These are phyloP conservation scores for Acrobasis suavella DNA, from an alignment of 2,888 invertebrate species.

Conservation along the genomic window DNA sequence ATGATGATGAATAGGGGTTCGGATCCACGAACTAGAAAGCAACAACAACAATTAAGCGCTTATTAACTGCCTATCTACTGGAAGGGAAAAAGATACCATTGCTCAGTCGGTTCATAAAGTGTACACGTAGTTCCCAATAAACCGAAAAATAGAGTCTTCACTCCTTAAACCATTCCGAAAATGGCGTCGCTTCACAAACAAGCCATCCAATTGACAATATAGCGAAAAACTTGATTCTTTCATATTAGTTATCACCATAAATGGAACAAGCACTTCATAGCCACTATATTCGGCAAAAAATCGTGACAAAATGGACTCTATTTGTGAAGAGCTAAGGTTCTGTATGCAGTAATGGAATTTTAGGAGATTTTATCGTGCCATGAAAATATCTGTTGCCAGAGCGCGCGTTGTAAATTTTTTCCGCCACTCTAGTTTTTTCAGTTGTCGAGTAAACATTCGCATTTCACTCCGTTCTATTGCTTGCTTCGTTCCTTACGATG, in stretches of 20 bases:
- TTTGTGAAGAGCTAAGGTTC: conserved; percentile 33
- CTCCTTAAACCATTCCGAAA: conserved; percentile 36
- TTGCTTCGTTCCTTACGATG: not conserved
- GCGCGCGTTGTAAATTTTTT: conserved; percentile 19
- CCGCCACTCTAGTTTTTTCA: conserved; percentile 15
- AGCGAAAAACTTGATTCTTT: conserved; percentile 53
- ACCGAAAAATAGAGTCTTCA: conserved; percentile 6
- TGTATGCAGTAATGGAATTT: conserved; percentile 31
- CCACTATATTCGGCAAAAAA: conserved; percentile 27
- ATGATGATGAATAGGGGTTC: too few species aligned
- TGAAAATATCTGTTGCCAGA: conserved; percentile 20
- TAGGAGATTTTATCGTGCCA: conserved; percentile 47
- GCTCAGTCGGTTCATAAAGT: not conserved
- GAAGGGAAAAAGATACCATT: not conserved
- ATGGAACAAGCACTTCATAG: conserved; percentile 44
- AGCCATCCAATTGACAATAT: conserved; percentile 47
- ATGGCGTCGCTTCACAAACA: conserved; percentile 50
- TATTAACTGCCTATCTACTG: too few species aligned
- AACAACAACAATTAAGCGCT: too few species aligned
- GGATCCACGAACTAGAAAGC: too few species aligned
- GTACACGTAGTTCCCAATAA: not conserved
- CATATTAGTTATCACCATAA: conserved; percentile 66
- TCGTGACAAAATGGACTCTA: conserved; percentile 43
- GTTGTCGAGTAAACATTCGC: conserved; percentile 10
- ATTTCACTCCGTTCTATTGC: conserved; percentile 1